Base-by-base conservation (phyloP, 2,797 vertebrate species). In the Coracias cyanogaster region DNA sequence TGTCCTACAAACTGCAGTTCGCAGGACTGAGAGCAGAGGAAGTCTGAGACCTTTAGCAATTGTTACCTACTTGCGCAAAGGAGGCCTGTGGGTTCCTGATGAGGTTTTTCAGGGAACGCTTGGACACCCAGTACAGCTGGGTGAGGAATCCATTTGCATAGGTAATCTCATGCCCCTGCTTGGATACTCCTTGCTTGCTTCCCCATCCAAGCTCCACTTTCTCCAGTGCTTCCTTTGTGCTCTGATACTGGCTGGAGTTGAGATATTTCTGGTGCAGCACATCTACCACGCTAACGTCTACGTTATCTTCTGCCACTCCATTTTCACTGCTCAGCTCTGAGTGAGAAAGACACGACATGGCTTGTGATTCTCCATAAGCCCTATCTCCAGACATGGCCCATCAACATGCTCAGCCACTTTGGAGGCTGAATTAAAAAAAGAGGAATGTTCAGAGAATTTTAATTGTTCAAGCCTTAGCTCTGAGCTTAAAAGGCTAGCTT, bases 81-180 rank as follows among this genome's bases (percentile, higher is more conserved):
- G 97, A 97, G 15, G 97, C 96, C 73, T 98, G 96, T 15, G 97
- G 97, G 65, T 95, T 98, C 78, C 97, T 92, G 78, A 97, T 90
- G 69, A 98, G 96, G 77, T 98, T 98, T 84, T 97, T 97, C 80
- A 97, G 55, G 39, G 96, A 96, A 51, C 97, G 97, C 46, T 96
- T 96, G 48, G 97, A 97, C 26, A 98, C 93, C 97, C 97, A 98
- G 67, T 95, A 96, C 12, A 98, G 87, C 66, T 98, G 97, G 46
- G 96, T 96, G 43, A 96, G 29, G 78, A 98, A 98, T 31, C 95
- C 94, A 60, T 97, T 98, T 51, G 97, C 95, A 61, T 98, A 98
- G 33, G 97, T 98, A 67, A 98, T 94, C 78, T 96, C 94, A 66
- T 95, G 95, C 26, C 60, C 80, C 39, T 55, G 45, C 64, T 89